These are phyloP conservation scores for Harmothoe impar DNA, from an alignment of 2,888 invertebrate genomes.

Conservation along the genomic window DNA sequence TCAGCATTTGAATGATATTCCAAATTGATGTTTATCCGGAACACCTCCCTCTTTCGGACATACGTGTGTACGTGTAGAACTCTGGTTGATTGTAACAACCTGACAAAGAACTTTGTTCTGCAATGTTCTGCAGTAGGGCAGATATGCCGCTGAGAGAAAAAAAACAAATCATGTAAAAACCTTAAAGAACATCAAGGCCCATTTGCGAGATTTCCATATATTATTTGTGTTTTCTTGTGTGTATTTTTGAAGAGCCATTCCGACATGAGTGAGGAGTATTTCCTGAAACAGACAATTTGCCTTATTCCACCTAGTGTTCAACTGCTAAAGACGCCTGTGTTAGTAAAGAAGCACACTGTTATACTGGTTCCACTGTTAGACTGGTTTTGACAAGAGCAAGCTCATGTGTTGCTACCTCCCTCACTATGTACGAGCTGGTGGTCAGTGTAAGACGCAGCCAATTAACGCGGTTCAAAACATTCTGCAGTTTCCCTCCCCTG, in stretches of 20 bases:
- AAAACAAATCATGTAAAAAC: too few species aligned
- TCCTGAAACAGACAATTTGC: slow-evolving; percentile 28
- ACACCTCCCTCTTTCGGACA: slow-evolving; percentile 24
- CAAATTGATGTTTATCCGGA: neutral
- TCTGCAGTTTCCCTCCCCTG: slow-evolving; percentile 56
- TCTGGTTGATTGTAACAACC: neutral
- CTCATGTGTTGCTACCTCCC: neutral
- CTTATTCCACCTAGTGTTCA: slow-evolving; percentile 54
- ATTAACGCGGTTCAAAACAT: slow-evolving; percentile 34
- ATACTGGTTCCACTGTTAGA: neutral
- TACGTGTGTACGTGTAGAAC: neutral
- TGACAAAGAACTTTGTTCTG: too few species aligned
- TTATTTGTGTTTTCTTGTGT: neutral
- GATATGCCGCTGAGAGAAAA: too few species aligned
- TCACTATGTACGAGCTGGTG: neutral
- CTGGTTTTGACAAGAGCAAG: neutral
- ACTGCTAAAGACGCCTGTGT: slow-evolving; percentile 37
- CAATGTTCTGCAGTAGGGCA: too few species aligned
- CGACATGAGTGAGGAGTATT: neutral
- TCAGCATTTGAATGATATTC: too few species aligned
- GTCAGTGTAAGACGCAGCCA: neutral
- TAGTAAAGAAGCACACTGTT: slow-evolving; percentile 5
- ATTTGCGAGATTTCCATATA: neutral
- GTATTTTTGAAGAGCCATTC: neutral
- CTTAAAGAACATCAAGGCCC: too few species aligned